Percentiles rank a stretch among this genome's conserved stretches.
phyloP scores from a whole-genome alignment of 2,888 invertebrate genomes.

The Zaprionus lineosus region DNA sequence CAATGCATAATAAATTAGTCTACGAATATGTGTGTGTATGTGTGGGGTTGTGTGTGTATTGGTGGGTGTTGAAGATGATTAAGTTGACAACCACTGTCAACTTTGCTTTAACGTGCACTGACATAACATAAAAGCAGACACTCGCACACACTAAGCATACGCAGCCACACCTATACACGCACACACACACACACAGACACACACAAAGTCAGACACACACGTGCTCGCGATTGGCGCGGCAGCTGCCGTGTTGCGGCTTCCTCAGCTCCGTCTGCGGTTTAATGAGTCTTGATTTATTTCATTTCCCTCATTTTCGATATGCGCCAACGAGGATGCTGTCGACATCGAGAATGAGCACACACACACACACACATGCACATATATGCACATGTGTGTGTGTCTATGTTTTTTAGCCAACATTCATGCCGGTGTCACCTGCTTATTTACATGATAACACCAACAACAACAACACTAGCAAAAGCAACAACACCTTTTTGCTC shows the following conservation, averaged over 20 bases:
- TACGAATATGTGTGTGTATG: conserved; percentile 1
- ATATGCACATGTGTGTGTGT: conserved; percentile 9
- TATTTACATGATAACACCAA: conserved; percentile 63
- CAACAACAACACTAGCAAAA: no score
- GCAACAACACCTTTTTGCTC: no score
- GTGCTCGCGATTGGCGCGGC: conserved; percentile 26
- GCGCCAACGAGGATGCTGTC: conserved; percentile 18
- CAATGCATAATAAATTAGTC: conserved; percentile 55
- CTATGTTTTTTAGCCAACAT: conserved; percentile 13
- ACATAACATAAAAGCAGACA: conserved; percentile 53
- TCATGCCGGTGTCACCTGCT: conserved; percentile 36
- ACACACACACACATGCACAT: conserved; percentile 1
- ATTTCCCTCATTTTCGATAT: conserved; percentile 69
- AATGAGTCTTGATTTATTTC: conserved; percentile 79
- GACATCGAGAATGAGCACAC: conserved; percentile 3
- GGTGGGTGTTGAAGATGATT: conserved; percentile 66
- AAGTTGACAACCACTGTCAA: conserved; percentile 77
- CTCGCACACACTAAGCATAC: conserved; percentile 19
- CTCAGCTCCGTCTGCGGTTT: conserved; percentile 57
- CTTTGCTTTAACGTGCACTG: conserved; percentile 59
- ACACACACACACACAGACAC: conserved; percentile 1
- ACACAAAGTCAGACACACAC: neutral
- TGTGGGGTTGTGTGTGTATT: conserved; percentile 11
- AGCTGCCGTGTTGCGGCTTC: conserved; percentile 48
- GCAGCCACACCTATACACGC: conserved; percentile 5